phyloP scores from a whole-genome alignment of 2,797 vertebrate genomes.

The Sebastes steindachneri region DNA sequence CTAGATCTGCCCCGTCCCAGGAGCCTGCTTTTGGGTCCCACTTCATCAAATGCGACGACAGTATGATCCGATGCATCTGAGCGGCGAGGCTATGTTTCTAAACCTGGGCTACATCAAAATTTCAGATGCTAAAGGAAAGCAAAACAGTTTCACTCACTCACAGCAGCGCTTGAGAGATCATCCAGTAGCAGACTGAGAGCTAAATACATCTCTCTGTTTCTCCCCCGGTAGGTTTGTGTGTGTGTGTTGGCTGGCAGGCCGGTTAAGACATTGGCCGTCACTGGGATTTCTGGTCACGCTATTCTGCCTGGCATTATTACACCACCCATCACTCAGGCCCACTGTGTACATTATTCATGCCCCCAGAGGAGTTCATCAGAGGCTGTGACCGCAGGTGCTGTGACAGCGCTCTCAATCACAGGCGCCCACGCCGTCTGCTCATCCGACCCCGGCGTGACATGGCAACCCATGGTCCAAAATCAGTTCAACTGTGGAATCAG shows the following conservation, averaged over 20 bases:
- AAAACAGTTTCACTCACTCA: conserved; percentile 48
- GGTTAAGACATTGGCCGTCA: conserved; percentile 64
- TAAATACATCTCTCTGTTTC: conserved; percentile 47
- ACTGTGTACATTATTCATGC: conserved; percentile 78
- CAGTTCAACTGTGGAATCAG: conserved; percentile 27
- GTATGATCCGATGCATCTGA: conserved; percentile 10
- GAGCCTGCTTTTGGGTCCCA: conserved; percentile 4
- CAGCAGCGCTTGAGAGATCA: conserved; percentile 36
- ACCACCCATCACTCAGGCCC: conserved; percentile 75
- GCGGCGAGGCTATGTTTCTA: conserved; percentile 3
- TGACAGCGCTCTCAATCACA: conserved; percentile 81
- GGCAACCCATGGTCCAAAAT: conserved; percentile 16
- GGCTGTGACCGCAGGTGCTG: conserved; percentile 70
- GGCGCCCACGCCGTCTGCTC: conserved; percentile 53
- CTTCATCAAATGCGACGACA: conserved; percentile 40
- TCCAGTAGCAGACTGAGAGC: conserved; percentile 32
- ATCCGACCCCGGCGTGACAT: conserved; percentile 36
- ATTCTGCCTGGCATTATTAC: conserved; percentile 78
- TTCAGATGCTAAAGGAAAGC: conserved; percentile 53
- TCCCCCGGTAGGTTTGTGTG: conserved; percentile 14
- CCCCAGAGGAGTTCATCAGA: conserved; percentile 63
- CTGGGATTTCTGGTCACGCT: conserved; percentile 71
- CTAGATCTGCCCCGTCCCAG: conserved; percentile 13
- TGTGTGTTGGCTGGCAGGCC: conserved; percentile 32
- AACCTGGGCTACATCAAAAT: conserved; percentile 40